phyloP scores from a whole-genome alignment of 2,888 invertebrate species.

The Spilosoma lubricipeda region DNA sequence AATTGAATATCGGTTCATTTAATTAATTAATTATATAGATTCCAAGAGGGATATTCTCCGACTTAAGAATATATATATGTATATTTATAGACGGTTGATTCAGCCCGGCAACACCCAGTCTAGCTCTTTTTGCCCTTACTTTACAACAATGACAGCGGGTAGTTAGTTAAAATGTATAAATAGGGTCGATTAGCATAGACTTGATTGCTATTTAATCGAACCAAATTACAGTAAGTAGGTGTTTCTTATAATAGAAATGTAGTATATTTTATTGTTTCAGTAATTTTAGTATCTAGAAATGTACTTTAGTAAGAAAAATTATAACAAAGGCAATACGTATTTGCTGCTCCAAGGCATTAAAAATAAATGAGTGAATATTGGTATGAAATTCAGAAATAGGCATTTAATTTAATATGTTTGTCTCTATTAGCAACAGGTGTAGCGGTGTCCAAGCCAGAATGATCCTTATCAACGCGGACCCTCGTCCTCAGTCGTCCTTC shows the following conservation, averaged over 20 bases:
- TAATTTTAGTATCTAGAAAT: not conserved
- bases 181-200: too few relatives aligned
- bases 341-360: too few relatives aligned
- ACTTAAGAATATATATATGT: not conserved
- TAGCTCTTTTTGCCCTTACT: too few relatives aligned
- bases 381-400: not conserved
- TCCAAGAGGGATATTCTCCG: not conserved
- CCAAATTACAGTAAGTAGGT: too few relatives aligned
- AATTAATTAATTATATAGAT: not conserved
- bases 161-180: too few relatives aligned
- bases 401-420: not conserved
- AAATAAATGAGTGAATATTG: not conserved
- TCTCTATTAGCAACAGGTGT: not conserved
- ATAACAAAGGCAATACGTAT: too few relatives aligned
- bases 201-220: too few relatives aligned
- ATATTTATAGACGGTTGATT: not conserved
- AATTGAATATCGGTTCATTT: not conserved
- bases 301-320: too few relatives aligned
- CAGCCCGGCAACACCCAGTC: not conserved
- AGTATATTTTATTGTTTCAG: not conserved
- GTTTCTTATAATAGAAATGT: not conserved
- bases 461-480: not conserved
- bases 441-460: not conserved
- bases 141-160: too few relatives aligned
- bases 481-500: not conserved